phyloP scores from a whole-genome alignment of 1,140 invertebrate genomes.

The Drosophila watanabei region DNA sequence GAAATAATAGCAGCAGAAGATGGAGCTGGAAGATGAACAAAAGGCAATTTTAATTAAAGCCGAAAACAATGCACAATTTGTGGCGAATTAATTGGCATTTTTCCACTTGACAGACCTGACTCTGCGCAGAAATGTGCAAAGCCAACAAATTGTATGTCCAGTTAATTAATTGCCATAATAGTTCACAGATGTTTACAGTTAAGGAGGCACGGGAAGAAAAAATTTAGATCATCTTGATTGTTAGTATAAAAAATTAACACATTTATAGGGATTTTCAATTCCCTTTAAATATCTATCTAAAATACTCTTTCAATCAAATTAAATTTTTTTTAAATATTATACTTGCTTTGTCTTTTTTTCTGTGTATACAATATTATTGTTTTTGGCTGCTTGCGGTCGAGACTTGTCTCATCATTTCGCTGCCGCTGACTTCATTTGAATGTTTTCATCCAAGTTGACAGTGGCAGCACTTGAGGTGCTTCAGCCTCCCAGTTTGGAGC shows the following conservation, averaged over 20 bases:
- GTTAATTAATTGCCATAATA: constrained; percentile 73
- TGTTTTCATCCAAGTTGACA: constrained; percentile 16
- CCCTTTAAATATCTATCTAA: background rate
- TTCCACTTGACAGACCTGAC: constrained; percentile 57
- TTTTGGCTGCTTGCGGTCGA: constrained; percentile 28
- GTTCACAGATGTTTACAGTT: constrained; percentile 57
- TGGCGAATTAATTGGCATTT: constrained; percentile 66
- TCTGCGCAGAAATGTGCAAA: constrained; percentile 46
- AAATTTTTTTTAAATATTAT: background rate
- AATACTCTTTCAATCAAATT: background rate
- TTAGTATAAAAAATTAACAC: background rate
- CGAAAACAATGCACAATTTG: constrained; percentile 77
- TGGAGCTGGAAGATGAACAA: constrained; percentile 34
- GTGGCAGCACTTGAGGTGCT: constrained; percentile 67
- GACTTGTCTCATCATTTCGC: constrained; percentile 49
- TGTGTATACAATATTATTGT: constrained; percentile 20
- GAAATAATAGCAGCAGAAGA: constrained; percentile 29
- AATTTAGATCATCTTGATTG: background rate
- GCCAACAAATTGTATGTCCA: constrained; percentile 55
- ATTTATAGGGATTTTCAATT: background rate
- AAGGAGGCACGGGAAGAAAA: constrained; percentile 1
- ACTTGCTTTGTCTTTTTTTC: background rate
- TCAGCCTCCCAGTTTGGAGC: constrained; percentile 43
- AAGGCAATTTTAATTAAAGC: constrained; percentile 70
- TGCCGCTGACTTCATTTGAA: constrained; percentile 66